These are phyloP conservation scores for Sinohyriopsis cumingii DNA, from an alignment of 2,888 invertebrate genomes.

Conservation along the genomic window DNA sequence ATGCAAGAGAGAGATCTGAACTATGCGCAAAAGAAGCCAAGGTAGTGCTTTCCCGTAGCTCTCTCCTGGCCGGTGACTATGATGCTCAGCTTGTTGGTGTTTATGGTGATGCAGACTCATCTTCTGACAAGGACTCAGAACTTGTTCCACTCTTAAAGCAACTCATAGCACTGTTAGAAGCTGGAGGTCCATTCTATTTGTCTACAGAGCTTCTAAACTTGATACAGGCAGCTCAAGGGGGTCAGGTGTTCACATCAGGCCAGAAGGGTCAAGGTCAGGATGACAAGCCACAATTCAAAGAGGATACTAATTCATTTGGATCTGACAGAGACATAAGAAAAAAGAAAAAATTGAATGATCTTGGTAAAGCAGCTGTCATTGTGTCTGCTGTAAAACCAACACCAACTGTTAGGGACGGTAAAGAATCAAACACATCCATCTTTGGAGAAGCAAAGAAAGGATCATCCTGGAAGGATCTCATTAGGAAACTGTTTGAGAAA, in stretches of 20 bases:
- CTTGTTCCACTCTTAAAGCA: constrained; percentile 67
- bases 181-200: constrained; percentile 65
- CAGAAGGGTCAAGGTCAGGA: constrained; percentile 12
- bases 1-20: constrained; percentile 62
- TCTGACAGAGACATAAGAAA: constrained; percentile 14
- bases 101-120: constrained; percentile 60
- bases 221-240: constrained; percentile 47
- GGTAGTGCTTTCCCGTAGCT: constrained; percentile 54
- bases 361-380: constrained; percentile 10
- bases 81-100: constrained; percentile 63
- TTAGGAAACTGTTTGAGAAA: constrained; percentile 62
- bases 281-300: constrained; percentile 17
- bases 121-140: constrained; percentile 54
- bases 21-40: constrained; percentile 64
- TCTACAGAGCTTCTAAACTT: constrained; percentile 60
- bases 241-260: constrained; percentile 5
- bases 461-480: constrained; percentile 41
- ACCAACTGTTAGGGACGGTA: background rate
- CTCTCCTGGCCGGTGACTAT: constrained; percentile 64
- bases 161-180: constrained; percentile 65
- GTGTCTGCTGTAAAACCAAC: background rate
- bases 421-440: constrained; percentile 9
- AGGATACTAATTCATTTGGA: constrained; percentile 13
- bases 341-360: constrained; percentile 23
- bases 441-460: constrained; percentile 11